Evolutionary conservation across 2,888 invertebrate genomes (phyloP), one percentile per base, ranked within the genome.

Genomic region (Dasysyrphus tricinctus): DNA sequence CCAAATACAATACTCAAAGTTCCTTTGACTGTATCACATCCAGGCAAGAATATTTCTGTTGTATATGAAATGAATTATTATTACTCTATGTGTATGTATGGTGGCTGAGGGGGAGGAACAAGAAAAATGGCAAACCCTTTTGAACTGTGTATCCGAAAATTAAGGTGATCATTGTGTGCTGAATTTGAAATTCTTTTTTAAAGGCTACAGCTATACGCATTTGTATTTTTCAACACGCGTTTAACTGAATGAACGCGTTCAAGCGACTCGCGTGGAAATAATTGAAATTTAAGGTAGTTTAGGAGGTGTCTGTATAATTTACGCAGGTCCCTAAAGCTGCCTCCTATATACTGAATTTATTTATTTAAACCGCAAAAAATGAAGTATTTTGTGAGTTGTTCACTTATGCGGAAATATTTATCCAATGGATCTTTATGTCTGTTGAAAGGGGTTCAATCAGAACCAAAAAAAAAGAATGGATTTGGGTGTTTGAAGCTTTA

Each of bases 261-360:
- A 73, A 82, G 42, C 72, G 59, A 82, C 19, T 77, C 81, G 65
- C 51, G 42, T 49, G 76, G 81, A 82, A 82, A 44, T 73, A 82
- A 82, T 76, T 65, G 72, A 57, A 67, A 73, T 49, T 77, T 72
- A 56, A 12, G 47, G 63, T 32, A 54, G 47, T 67, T 63, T 63
- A 63, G 63, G 16, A 12, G 63, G 44, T 65, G 24, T 24, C 24
- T 24, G 24, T 24, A 24, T 34, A 12, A n/a, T n/a, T n/a, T n/a
- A n/a, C n/a, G n/a, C n/a, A n/a, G n/a, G n/a, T n/a, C n/a, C n/a
- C n/a, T 5, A 11, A 1, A 14, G 16, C n/a, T 0, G 0, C 5
- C 32, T 7, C 1, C n/a, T n/a, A 4, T 12, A 12, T 7, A 63
- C 32, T 32, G 47, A 65, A 65, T 65, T n/a, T 12, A 24, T 24